phyloP scores from a whole-genome alignment of 2,113 vertebrate species.

The Lophotis ruficrista region DNA sequence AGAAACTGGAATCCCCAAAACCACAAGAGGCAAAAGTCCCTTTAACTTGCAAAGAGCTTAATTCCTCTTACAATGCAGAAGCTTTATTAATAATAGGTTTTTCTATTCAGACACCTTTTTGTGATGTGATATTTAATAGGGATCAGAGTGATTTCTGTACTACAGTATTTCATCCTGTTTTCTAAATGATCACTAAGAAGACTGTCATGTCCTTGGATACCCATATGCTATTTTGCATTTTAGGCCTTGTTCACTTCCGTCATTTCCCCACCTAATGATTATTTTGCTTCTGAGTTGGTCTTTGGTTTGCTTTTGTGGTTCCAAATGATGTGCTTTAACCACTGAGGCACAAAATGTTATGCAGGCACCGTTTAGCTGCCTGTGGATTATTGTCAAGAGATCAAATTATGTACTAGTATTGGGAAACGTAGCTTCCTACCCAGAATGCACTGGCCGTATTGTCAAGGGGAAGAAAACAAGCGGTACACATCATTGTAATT shows the following conservation, averaged over 20 bases:
- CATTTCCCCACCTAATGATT: not conserved
- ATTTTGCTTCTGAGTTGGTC: slow-evolving; percentile 12
- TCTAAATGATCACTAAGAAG: not conserved
- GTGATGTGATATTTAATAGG: not conserved
- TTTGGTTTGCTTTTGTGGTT: slow-evolving; percentile 21
- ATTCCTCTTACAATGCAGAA: not conserved
- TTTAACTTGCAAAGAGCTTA: not conserved
- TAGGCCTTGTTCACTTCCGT: not conserved
- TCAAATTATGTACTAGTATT: slow-evolving; percentile 38
- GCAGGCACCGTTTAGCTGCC: slow-evolving; percentile 6
- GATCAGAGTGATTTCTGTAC: not conserved
- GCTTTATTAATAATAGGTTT: not conserved
- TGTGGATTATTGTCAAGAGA: slow-evolving; percentile 55
- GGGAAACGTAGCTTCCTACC: slow-evolving; percentile 37
- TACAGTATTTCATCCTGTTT: not conserved
- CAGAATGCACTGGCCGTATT: slow-evolving; percentile 22
- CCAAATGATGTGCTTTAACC: slow-evolving; percentile 20
- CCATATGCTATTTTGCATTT: not conserved
- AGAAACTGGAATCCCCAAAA: not conserved
- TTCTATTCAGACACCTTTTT: not conserved
- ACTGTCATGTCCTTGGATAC: not conserved
- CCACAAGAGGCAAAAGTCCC: not conserved
- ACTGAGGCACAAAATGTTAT: slow-evolving; percentile 53
- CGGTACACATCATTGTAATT: slow-evolving; percentile 35
- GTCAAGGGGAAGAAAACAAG: slow-evolving; percentile 41